Base-by-base conservation (phyloP, 30 jellyfish, hydroid and myxozoan genomes). In the Clytia hemisphaerica region DNA sequence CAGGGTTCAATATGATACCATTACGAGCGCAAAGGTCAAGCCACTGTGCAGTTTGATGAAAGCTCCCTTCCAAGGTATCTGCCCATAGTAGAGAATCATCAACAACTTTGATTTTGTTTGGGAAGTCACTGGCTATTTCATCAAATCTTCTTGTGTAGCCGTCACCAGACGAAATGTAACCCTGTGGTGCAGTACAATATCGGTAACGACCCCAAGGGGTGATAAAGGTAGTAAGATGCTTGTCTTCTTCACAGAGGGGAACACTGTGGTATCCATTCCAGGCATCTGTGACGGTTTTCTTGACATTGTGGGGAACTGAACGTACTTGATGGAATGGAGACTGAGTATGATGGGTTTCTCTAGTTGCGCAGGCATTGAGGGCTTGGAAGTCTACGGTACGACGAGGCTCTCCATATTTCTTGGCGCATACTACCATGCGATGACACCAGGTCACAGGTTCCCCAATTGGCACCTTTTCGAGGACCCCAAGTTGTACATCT, bases 281-380 rank as follows among this genome's bases (percentile, higher is more conserved):
- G n/a, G n/a, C n/a, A n/a, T n/a, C n/a, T n/a, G n/a, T n/a, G n/a
- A n/a, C n/a, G n/a, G n/a, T n/a, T n/a, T n/a, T n/a, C n/a, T n/a
- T n/a, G n/a, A n/a, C n/a, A n/a, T n/a, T n/a, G n/a, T n/a, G n/a
- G n/a, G n/a, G n/a, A n/a, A n/a, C n/a, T n/a, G n/a, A 42, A 7
- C n/a, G 78, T 3, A 32, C 85, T 5, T 57, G 85, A 72, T 73
- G 85, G 64, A 73, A 73, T 19, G 85, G 85, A 4, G 81, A 54
- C 58, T 26, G 82, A 30, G 85, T 73, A 48, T 73, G 85, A 32
- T 73, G 85, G 3, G 85, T 59, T 42, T 73, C 85, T 18, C 85
- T 63, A 18, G 29, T 25, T 14, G 72, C 58, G 9, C 29, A 30
- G 6, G 47, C 49, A 60, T 73, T 73, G 19, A 73, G 47, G 21